Evolutionary conservation across 2,797 vertebrate genomes (phyloP).

Genomic region (Dendrocincla tyrannina): DNA sequence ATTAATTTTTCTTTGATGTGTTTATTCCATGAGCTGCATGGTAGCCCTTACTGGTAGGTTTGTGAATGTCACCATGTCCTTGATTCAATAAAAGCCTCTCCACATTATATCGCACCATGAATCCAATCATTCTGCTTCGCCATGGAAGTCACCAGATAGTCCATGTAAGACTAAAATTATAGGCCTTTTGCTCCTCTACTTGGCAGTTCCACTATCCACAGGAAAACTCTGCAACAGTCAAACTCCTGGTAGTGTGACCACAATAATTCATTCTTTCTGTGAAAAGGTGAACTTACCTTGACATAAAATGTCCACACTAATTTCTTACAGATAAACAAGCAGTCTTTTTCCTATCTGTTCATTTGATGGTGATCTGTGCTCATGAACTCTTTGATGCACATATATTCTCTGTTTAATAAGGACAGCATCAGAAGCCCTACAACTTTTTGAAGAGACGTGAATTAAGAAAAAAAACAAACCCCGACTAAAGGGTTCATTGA

Average conservation of each 20-base stretch:
- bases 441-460: not conserved
- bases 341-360: not conserved
- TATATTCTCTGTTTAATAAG: not conserved
- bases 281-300: not conserved
- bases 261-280: not conserved
- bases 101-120: not conserved
- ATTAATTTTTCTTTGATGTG: slow-evolving; percentile 1
- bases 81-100: not conserved
- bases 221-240: not conserved
- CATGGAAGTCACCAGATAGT: not conserved
- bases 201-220: not conserved
- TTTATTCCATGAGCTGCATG: not conserved
- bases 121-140: not conserved
- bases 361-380: not conserved
- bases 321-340: not conserved
- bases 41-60: not conserved
- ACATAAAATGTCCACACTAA: not conserved
- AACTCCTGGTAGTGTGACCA: not conserved
- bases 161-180: not conserved
- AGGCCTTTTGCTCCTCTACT: not conserved
- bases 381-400: not conserved
- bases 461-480: not conserved
- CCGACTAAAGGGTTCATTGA: not conserved
- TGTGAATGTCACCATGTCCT: not conserved
- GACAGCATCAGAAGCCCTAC: not conserved